Percentiles rank a stretch among this genome's conserved stretches.
phyloP scores from a whole-genome alignment of 2,113 vertebrate genomes.

The Turdus rufiventris region DNA sequence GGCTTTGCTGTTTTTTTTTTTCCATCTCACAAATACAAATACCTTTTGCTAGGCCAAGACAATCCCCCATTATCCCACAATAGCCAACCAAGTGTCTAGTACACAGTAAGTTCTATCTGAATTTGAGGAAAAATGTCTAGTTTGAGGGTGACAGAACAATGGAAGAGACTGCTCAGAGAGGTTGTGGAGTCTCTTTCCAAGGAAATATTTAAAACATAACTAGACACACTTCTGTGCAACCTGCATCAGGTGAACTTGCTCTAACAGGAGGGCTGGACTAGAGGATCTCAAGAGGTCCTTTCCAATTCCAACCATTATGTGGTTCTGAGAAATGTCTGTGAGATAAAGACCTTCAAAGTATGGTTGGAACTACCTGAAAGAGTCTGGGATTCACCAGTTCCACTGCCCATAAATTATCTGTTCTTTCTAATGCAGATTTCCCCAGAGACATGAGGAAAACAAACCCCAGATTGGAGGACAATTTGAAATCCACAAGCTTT shows the following conservation, averaged over 20 bases:
- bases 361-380: neutral
- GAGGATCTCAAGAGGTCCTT: neutral
- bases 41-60: neutral
- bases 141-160: neutral
- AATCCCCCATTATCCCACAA: neutral
- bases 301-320: neutral
- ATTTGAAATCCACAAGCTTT: neutral
- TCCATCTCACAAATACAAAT: neutral
- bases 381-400: neutral
- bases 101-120: neutral
- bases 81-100: neutral
- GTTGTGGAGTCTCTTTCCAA: neutral
- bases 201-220: neutral
- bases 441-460: neutral
- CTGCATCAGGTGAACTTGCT: neutral
- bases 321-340: neutral
- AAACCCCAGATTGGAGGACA: neutral
- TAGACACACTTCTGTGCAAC: neutral
- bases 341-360: neutral
- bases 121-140: neutral
- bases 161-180: neutral
- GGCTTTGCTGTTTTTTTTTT: neutral
- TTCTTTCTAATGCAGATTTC: neutral
- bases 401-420: accelerated
- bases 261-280: neutral